These are phyloP conservation scores for Pegea sp. DNA, from an alignment of 23 tunicate genomes.

Conservation along the genomic window DNA sequence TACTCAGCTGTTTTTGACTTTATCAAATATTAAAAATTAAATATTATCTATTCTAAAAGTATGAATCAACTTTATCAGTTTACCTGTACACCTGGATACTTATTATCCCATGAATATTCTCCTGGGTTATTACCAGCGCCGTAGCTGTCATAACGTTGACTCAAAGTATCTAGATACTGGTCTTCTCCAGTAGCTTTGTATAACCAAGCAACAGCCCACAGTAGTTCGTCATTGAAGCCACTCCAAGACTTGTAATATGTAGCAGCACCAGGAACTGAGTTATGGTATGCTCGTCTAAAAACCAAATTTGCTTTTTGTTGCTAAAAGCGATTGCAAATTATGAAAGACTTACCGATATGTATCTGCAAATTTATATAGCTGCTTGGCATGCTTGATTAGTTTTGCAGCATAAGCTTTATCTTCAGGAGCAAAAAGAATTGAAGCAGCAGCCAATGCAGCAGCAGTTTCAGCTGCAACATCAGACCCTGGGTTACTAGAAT, in stretches of 20 bases:
- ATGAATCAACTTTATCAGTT: too few species aligned
- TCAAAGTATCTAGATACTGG: constrained; percentile 5
- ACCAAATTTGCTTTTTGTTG: too few species aligned
- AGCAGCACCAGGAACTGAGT: constrained; percentile 21
- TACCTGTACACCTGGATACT: constrained; percentile 80
- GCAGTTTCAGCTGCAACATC: constrained; percentile 91
- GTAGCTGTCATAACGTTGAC: constrained; percentile 5
- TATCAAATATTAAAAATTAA: too few species aligned
- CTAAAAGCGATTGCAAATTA: neutral
- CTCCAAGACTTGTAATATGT: constrained; percentile 56
- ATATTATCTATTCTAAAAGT: too few species aligned
- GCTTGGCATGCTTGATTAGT: constrained; percentile 30
- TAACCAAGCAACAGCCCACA: constrained; percentile 78
- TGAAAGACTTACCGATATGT: too few species aligned
- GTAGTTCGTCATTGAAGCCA: constrained; percentile 68
- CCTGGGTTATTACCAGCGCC: constrained; percentile 13
- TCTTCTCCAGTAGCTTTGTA: constrained; percentile 32
- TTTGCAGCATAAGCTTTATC: constrained; percentile 6
- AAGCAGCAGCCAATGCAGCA: constrained; percentile 80
- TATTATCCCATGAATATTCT: constrained; percentile 83
- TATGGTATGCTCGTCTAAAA: constrained; percentile 27
- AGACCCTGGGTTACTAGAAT: constrained; percentile 33
- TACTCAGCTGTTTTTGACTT: neutral
- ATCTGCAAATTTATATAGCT: constrained; percentile 64
- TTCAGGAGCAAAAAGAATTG: constrained; percentile 14